Base-by-base conservation (phyloP, 92 coral and sea anemone species). In the Actinostola sp. region DNA sequence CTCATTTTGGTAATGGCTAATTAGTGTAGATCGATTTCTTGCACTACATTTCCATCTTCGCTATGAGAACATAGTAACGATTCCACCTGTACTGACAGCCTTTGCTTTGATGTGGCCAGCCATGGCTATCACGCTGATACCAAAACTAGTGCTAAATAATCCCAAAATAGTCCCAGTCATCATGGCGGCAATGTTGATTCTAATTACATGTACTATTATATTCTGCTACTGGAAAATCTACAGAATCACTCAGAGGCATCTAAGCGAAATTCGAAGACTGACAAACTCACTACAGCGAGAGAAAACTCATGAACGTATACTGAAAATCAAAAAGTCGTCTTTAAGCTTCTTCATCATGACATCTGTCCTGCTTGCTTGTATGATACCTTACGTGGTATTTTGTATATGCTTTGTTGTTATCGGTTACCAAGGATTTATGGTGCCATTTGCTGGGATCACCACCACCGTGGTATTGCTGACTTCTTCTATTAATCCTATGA, bases 11-110 rank as follows among this genome's bases (percentile, higher is more conserved):
- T n/a, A n/a, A n/a, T n/a, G n/a, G n/a, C n/a, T n/a, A n/a, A n/a
- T n/a, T n/a, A 78, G 69, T 13, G 45, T 78, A 16, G 83, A 78
- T 21, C 76, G 83, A 1, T 68, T 66, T 35, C 76, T 78, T 15
- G 83, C 83, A 0, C 54, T 78, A 15, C 77, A 78, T 17, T 33
- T 30, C 19, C 83, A 78, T 60, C 83, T 78, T 15, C 83, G 83
- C 30, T 78, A 78, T 21, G 51, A 68, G 23, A 13, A 48, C 5
- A 20, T 78, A 2, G 63, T 68, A 0, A 78, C 83, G 19, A 59
- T 78, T 36, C 64, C 70, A 44, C 53, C 62, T 33, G 66, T 67
- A 30, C 32, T 78, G 4, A 24, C 32, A 11, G 51, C 46, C 31
- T 38, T 9, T 62, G 49, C 48, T 38, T 12, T 6, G 24, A 1